Conservation (phyloP, 2,797 vertebrate genomes). For the Sandelia bainsii region DNA sequence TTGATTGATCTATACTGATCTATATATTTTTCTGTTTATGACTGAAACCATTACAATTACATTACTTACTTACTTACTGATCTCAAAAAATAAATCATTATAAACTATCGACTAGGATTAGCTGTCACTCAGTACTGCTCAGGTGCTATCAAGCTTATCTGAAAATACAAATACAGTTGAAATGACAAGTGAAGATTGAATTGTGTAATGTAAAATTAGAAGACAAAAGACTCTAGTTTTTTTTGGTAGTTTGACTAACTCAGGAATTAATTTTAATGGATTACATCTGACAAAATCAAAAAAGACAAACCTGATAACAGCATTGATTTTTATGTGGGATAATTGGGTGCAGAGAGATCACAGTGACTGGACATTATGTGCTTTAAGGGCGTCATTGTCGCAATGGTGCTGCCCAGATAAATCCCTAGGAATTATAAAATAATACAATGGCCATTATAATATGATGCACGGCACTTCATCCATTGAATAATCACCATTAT, state of each 20-base stretch:
- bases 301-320: constrained; percentile 18
- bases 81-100: too few species aligned
- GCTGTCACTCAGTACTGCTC: too few species aligned
- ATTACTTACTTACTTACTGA: too few species aligned
- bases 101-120: too few species aligned
- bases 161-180: too few species aligned
- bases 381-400: constrained; percentile 25
- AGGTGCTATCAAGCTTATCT: too few species aligned
- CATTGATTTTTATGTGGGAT: constrained; percentile 8
- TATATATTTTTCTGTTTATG: too few species aligned
- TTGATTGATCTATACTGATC: too few species aligned
- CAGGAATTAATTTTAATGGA: background rate
- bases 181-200: too few species aligned
- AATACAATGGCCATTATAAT: constrained; percentile 24
- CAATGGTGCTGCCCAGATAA: background rate
- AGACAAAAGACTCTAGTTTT: background rate
- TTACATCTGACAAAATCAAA: background rate
- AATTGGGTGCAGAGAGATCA: background rate
- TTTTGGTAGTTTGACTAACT: background rate
- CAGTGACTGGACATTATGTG: constrained; percentile 21
- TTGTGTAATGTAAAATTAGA: background rate
- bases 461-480: constrained; percentile 22
- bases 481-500: constrained; percentile 42
- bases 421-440: constrained; percentile 17
- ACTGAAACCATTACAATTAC: too few species aligned